These are phyloP conservation scores for Drosophila hamatofila DNA, from an alignment of 2,888 invertebrate species.

Conservation along the genomic window DNA sequence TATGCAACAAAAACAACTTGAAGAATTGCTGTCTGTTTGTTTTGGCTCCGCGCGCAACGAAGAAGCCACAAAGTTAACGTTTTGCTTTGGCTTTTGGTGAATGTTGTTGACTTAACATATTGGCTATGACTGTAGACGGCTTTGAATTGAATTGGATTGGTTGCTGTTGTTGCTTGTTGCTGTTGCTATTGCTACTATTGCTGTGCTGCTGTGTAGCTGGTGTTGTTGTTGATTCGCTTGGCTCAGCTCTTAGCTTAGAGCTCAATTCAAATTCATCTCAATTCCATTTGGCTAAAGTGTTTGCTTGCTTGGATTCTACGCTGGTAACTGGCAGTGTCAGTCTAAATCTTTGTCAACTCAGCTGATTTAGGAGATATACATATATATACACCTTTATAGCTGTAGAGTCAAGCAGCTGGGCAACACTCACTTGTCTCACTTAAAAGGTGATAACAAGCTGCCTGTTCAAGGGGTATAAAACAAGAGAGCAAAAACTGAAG, in stretches of 20 bases:
- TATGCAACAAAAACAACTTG: slow-evolving; percentile 44
- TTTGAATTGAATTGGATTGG: slow-evolving; percentile 38
- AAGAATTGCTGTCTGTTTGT: slow-evolving; percentile 41
- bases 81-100: slow-evolving; percentile 46
- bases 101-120: slow-evolving; percentile 67
- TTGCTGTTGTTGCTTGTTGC: background rate
- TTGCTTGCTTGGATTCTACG: slow-evolving; percentile 11
- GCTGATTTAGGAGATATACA: slow-evolving; percentile 61
- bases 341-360: slow-evolving; percentile 68
- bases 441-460: slow-evolving; percentile 80
- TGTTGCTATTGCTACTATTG: slow-evolving; percentile 17
- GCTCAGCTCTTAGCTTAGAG: background rate
- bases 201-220: slow-evolving; percentile 40
- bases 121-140: slow-evolving; percentile 42
- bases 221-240: slow-evolving; percentile 32
- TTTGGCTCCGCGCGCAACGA: slow-evolving; percentile 37
- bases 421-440: slow-evolving; percentile 77
- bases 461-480: slow-evolving; percentile 46
- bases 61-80: slow-evolving; percentile 35
- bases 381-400: slow-evolving; percentile 13
- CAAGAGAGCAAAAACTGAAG: slow-evolving; percentile 21
- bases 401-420: slow-evolving; percentile 26
- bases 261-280: slow-evolving; percentile 27
- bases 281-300: slow-evolving; percentile 48
- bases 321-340: slow-evolving; percentile 80